Evolutionary conservation across 2,888 invertebrate species (phyloP), one percentile per base, ranked within the genome.

Genomic region (Acrobasis consociella): DNA sequence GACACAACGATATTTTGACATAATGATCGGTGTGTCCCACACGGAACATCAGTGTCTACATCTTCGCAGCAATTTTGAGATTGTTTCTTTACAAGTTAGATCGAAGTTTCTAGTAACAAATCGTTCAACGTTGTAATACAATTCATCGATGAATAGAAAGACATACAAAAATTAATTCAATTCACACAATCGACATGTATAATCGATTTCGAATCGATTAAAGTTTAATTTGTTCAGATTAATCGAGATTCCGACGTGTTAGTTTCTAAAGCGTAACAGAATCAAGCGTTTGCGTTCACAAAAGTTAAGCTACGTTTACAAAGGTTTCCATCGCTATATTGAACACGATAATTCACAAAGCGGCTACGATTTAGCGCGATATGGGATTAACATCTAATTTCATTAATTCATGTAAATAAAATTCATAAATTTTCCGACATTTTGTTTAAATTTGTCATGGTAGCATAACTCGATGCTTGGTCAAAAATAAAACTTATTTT

Each of bases 181-280:
- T 53, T 53, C 38, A n/a, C 38, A 38, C 37, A 53, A 53, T n/a
- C n/a, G 53, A 53, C 15, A 53, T 15, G 38, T 15, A 38, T 38
- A 53, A 31, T 31, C 31, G 31, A 58, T 52, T 37, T 13, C n/a
- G 13, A 46, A 46, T 63, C 63, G 38, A 53, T 63, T 60, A 50
- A 42, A 11, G 15, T 58, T 42, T 7, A 2, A n/a, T 16, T 42
- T 15, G 39, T 51, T 31, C 39, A 50, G 37, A n/a, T 42, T 55
- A 50, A 56, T 38, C 53, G 51, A 60, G 63, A 60, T 63, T 38
- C n/a, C n/a, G 49, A 38, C 16, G 46, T 52, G 46, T 50, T 50
- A 38, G 56, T 52, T 52, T 31, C 52, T 52, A 52, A 31, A 31
- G 52, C 22, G 31, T 52, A 52, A 52, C 52, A 52, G 31, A 52